Conservation (phyloP, 1,140 invertebrate genomes). For the Drosophila ohnishii region DNA sequence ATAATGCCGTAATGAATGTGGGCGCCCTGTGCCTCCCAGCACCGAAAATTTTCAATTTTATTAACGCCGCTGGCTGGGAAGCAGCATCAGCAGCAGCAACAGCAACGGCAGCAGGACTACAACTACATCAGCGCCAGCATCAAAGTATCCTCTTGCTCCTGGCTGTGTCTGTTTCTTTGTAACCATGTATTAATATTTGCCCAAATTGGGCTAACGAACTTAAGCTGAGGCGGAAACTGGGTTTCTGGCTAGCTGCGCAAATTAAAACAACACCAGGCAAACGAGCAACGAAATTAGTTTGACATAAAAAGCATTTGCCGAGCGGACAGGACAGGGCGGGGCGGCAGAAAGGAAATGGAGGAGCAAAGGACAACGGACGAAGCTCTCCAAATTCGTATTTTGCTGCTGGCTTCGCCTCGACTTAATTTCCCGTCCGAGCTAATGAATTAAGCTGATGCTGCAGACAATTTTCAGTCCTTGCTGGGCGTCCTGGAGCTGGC, state of each 20-base stretch:
- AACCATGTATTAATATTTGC: slow-evolving; percentile 78
- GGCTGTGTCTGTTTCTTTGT: slow-evolving; percentile 53
- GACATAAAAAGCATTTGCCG: slow-evolving; percentile 67
- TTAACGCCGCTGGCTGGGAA: slow-evolving; percentile 38
- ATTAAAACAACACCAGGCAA: slow-evolving; percentile 77
- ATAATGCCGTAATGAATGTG: slow-evolving; percentile 75
- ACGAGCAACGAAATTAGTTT: slow-evolving; percentile 79
- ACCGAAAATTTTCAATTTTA: slow-evolving; percentile 72
- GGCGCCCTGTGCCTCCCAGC: slow-evolving; percentile 24
- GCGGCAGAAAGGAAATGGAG: neutral
- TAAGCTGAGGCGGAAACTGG: slow-evolving; percentile 57
- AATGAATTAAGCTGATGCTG: slow-evolving; percentile 74
- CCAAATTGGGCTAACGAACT: slow-evolving; percentile 79
- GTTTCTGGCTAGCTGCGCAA: slow-evolving; percentile 58
- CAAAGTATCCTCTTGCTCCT: slow-evolving; percentile 15
- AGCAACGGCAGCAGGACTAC: slow-evolving; percentile 5
- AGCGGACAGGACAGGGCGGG: slow-evolving; percentile 21
- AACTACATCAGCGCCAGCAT: slow-evolving; percentile 1
- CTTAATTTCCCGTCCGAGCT: slow-evolving; percentile 40
- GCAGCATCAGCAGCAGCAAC: slow-evolving; percentile 3
- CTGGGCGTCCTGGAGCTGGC: slow-evolving; percentile 27
- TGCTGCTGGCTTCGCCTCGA: slow-evolving; percentile 4
- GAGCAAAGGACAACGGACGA: neutral
- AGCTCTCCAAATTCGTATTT: slow-evolving; percentile 4
- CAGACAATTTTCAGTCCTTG: slow-evolving; percentile 48